These are phyloP conservation scores for Protobothrops flavoviridis DNA, from an alignment of 2,113 vertebrate species.

Conservation along the genomic window DNA sequence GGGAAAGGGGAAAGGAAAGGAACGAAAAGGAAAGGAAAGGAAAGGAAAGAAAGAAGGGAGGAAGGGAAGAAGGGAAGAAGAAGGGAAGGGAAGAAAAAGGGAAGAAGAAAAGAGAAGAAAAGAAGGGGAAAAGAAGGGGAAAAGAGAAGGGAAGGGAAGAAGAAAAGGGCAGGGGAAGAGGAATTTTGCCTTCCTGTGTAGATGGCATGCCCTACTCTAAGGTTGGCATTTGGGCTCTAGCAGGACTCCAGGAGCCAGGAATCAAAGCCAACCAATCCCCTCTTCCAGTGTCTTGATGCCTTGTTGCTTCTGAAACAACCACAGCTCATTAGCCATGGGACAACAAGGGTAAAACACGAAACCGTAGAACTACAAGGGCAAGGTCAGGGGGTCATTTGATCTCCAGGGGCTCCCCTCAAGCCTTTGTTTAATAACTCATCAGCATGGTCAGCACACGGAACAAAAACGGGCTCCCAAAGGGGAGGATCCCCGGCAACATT, in stretches of 20 bases:
- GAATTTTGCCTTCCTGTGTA: neutral
- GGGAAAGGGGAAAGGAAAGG: too few species aligned
- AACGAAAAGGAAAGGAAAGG: too few species aligned
- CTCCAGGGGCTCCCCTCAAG: neutral
- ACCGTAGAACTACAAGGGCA: neutral
- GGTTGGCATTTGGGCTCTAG: neutral
- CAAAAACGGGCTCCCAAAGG: too few species aligned
- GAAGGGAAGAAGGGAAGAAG: too few species aligned
- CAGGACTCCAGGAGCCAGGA: neutral
- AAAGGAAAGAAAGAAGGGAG: too few species aligned
- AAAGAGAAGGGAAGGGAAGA: too few species aligned
- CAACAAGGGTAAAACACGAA: neutral
- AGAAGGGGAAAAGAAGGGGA: too few species aligned
- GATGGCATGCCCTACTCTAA: neutral
- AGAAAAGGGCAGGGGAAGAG: too few species aligned
- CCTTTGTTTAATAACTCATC: neutral
- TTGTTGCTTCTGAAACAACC: neutral
- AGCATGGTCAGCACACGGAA: neutral
- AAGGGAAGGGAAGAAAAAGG: too few species aligned
- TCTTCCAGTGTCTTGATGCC: neutral
- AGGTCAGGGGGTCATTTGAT: neutral
- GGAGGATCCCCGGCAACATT: neutral
- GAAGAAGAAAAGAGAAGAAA: too few species aligned
- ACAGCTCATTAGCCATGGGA: accelerated
- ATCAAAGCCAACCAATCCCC: neutral